Base-by-base conservation (phyloP, 2,113 vertebrate genomes). In the Pristiophorus japonicus region DNA sequence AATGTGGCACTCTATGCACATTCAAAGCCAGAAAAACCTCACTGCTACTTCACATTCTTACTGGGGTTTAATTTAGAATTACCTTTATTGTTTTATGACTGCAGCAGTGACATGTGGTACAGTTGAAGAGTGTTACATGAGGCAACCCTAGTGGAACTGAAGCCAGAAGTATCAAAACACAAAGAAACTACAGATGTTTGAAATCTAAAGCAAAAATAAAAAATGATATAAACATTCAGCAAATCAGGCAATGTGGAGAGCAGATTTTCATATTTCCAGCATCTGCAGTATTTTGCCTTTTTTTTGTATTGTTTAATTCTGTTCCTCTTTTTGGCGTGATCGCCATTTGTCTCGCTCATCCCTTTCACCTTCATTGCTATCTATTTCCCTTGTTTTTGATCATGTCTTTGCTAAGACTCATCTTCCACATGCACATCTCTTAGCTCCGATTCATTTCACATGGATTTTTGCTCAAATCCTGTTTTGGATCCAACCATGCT, bases 1-100 rank as follows among this genome's bases (percentile, higher is more conserved):
- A 51, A 70, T 47, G 66, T 94, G 93, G 93, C 93, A 70, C 42
- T 67, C 93, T 70, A 16, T 47, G 12, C 92, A 94, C 65, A 51
- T 66, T 38, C 30, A 91, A 42, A 93, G 59, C 38, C 62, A 45
- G 91, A 65, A 93, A n/a, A 38, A 18, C n/a, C 14, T 34, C 34
- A 12, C 34, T 93, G 55, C 85, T 11, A 63, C 51, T 20, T 38
- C 59, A 38, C 59, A 42, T 92, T 20, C 59, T 62, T 5, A 45
- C 16, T 63, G 2, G 55, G n/a, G 55, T n/a, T 91, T 87, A 27
- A 51, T 87, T 51, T 34, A 38, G 84, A 10, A 22, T 91, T 91
- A 16, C 10, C 24, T 55, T 90, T 12, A 66, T 67, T 51, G 4
- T 70, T 73, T 94, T 47, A 51, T 73, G 45, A 30, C 45, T 70